These are phyloP conservation scores for Xiphias gladius DNA, from an alignment of 2,113 vertebrate species.

Conservation along the genomic window DNA sequence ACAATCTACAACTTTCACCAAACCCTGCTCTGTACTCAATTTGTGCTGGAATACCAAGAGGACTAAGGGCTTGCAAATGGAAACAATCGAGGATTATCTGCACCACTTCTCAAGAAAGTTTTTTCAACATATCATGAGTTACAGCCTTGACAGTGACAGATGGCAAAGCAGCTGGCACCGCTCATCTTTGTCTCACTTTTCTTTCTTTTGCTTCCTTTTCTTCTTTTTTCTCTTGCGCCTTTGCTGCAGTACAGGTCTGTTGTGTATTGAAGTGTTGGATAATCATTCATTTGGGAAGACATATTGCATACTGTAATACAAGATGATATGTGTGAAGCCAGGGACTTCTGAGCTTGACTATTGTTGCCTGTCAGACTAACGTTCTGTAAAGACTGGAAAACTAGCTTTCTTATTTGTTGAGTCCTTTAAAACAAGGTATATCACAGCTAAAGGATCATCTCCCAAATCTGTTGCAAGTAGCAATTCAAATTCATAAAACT, in stretches of 20 bases:
- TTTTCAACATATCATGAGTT: constrained; percentile 80
- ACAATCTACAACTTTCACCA: constrained; percentile 13
- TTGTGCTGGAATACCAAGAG: constrained; percentile 50
- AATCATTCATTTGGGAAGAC: constrained; percentile 82
- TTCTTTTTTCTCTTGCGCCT: constrained; percentile 48
- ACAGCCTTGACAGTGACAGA: constrained; percentile 85
- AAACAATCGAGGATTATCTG: constrained; percentile 80
- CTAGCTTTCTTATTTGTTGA: constrained; percentile 42
- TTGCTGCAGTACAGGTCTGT: constrained; percentile 71
- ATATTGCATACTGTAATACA: constrained; percentile 69
- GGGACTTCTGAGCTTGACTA: constrained; percentile 57
- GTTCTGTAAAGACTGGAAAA: constrained; percentile 36
- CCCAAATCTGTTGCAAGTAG: constrained; percentile 33
- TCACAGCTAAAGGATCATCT: constrained; percentile 49
- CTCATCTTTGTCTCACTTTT: constrained; percentile 82
- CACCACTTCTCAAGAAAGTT: constrained; percentile 79
- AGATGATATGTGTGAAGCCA: constrained; percentile 65
- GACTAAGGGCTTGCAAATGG: constrained; percentile 68
- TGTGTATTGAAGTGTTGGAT: constrained; percentile 79
- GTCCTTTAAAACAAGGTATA: constrained; percentile 30
- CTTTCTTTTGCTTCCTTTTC: constrained; percentile 60
- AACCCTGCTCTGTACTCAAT: constrained; percentile 45
- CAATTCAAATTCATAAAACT: constrained; percentile 54
- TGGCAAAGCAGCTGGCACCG: constrained; percentile 85
- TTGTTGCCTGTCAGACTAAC: constrained; percentile 44